Evolutionary conservation across 2,113 vertebrate species (phyloP), one percentile per base, ranked within the genome.

Genomic region (Sebastes fasciatus): DNA sequence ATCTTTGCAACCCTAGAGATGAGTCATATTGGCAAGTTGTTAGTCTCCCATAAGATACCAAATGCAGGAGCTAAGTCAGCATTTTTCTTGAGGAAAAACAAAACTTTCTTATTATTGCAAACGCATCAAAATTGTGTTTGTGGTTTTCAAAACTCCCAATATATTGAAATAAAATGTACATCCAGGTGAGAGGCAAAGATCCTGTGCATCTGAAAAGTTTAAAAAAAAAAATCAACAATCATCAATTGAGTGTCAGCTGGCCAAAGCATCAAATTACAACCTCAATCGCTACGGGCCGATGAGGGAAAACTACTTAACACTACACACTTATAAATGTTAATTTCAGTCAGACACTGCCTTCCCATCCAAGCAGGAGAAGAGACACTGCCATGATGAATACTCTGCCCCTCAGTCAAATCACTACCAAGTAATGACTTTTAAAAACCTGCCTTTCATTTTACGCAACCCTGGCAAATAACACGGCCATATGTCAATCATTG

Each of bases 401-500:
- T 68, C 57, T 84, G 58, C 78, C 83, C 76, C 78, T 86, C 62
- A 85, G 80, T 92, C 77, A 88, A 93, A 91, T 90, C 74, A 83
- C 71, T 61, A 82, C 74, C 74, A 83, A 83, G 79, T 83, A 83
- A 86, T 76, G 72, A 86, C 74, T 34, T 80, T 73, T 4, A 82
- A 77, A 73, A 86, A 85, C 76, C 2, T 21, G 48, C 77, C 80
- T 84, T 86, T 89, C 70, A 84, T 89, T 89, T 89, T 91, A 83
- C 45, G 63, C 87, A 88, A 80, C 69, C 72, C 63, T 65, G 62
- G 89, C 84, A 84, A 91, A 89, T 83, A 88, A 88, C 82, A 86
- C 82, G 87, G 76, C 87, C 80, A 88, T 84, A 89, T 88, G 84
- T 92, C 90, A 63, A 92, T 93, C 92, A 91, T 72, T 76, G 83